These are phyloP conservation scores for Crematogaster levior DNA, from an alignment of 2,888 invertebrate genomes.

Conservation along the genomic window DNA sequence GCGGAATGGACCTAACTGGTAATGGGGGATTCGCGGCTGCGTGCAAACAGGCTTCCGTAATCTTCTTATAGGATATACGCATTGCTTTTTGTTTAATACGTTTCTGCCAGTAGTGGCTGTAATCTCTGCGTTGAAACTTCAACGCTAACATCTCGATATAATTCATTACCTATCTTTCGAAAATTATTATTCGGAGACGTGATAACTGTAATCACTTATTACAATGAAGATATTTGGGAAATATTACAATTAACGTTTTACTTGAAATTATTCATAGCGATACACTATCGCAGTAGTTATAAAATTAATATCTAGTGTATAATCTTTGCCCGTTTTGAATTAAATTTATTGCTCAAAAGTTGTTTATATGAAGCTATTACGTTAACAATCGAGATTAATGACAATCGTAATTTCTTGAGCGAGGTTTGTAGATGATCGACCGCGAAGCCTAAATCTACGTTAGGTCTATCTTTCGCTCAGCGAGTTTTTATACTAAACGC, in stretches of 20 bases:
- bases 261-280: background rate
- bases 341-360: background rate
- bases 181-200: background rate
- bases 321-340: background rate
- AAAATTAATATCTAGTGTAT: background rate
- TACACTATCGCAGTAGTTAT: background rate
- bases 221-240: background rate
- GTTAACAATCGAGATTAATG: background rate
- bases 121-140: conserved; percentile 17
- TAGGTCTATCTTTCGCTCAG: conserved; percentile 65
- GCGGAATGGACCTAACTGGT: conserved; percentile 68
- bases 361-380: background rate
- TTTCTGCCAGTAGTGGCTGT: background rate
- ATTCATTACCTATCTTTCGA: background rate
- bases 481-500: conserved; percentile 59
- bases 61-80: conserved; percentile 43
- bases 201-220: background rate
- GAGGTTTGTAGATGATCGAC: conserved; percentile 5
- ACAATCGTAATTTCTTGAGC: conserved; percentile 19
- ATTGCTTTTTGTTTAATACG: conserved; percentile 37
- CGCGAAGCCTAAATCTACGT: conserved; percentile 50
- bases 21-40: conserved; percentile 38
- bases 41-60: conserved; percentile 48
- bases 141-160: background rate
- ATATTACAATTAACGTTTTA: background rate